Evolutionary conservation across 2,113 vertebrate genomes (phyloP).

Genomic region (Cavia porcellus): DNA sequence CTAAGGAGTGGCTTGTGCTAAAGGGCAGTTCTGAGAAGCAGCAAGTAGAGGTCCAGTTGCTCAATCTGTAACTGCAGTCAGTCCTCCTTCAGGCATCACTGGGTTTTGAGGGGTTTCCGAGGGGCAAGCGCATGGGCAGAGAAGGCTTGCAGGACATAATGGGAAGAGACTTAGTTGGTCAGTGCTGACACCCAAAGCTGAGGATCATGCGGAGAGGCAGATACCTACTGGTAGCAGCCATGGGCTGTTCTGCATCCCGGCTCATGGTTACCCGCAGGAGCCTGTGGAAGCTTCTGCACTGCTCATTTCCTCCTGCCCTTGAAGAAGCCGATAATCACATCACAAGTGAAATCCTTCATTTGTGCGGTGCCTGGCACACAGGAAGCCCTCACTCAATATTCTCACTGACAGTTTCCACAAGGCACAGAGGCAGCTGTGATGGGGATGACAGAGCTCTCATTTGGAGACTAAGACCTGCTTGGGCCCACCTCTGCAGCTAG

Average conservation of each 20-base stretch:
- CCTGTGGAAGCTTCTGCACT: no score
- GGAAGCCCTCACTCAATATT: neutral
- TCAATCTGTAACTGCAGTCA: neutral
- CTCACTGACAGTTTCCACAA: neutral
- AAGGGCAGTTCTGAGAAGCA: neutral
- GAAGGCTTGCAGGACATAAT: neutral
- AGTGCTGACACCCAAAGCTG: neutral
- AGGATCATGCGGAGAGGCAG: neutral
- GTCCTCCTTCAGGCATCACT: neutral
- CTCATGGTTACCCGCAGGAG: rapidly evolving
- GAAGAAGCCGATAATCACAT: neutral
- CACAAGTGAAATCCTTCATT: neutral
- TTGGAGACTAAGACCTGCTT: neutral
- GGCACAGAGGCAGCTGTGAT: neutral
- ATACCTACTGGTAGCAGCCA: neutral
- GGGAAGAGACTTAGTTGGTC: no score
- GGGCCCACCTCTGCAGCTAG: rapidly evolving
- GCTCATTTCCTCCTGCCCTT: neutral
- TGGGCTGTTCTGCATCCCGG: neutral
- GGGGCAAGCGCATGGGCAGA: rapidly evolving
- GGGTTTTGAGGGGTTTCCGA: rapidly evolving
- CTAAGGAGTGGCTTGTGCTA: neutral
- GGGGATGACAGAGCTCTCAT: neutral
- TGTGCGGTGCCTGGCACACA: neutral
- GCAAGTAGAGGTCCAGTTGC: neutral